These are phyloP conservation scores for Cyclophora punctaria DNA, from an alignment of 2,888 invertebrate genomes.

Conservation along the genomic window DNA sequence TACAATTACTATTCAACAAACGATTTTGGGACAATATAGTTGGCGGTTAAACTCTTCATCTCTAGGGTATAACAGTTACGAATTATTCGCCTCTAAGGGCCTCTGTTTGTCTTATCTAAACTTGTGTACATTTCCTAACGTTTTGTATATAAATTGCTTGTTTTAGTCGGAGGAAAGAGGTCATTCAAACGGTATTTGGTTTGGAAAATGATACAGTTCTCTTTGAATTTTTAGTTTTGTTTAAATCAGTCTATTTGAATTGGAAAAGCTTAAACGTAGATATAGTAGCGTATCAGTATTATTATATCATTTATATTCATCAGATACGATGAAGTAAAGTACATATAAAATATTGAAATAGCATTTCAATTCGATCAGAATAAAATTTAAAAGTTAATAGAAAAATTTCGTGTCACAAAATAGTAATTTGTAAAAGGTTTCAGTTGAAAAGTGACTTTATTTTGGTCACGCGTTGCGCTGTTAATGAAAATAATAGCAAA, in stretches of 20 bases:
- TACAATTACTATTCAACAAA: too few relatives aligned
- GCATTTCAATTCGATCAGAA: too few relatives aligned
- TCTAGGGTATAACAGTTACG: constrained; percentile 9
- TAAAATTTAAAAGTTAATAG: too few relatives aligned
- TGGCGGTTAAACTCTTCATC: constrained; percentile 4
- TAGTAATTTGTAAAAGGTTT: constrained; percentile 33
- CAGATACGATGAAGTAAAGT: too few relatives aligned
- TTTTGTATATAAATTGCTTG: constrained; percentile 46
- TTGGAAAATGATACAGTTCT: too few relatives aligned
- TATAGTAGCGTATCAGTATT: too few relatives aligned
- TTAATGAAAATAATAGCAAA: constrained; percentile 64
- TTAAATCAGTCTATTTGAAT: too few relatives aligned
- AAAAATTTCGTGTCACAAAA: constrained; percentile 9
- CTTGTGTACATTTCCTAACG: constrained; percentile 5
- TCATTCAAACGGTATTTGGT: too few relatives aligned
- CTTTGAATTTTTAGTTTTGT: too few relatives aligned
- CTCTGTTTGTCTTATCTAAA: neutral
- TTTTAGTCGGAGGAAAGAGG: constrained; percentile 20
- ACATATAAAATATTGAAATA: too few relatives aligned
- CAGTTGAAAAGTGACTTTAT: constrained; percentile 48
- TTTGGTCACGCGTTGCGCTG: constrained; percentile 53
- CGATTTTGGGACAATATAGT: constrained; percentile 2
- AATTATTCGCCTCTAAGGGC: constrained; percentile 6
- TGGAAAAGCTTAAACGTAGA: too few relatives aligned
- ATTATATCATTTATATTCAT: too few relatives aligned